Conservation (phyloP, 2,888 invertebrate species). For the Hydroisotoma schaefferi region DNA sequence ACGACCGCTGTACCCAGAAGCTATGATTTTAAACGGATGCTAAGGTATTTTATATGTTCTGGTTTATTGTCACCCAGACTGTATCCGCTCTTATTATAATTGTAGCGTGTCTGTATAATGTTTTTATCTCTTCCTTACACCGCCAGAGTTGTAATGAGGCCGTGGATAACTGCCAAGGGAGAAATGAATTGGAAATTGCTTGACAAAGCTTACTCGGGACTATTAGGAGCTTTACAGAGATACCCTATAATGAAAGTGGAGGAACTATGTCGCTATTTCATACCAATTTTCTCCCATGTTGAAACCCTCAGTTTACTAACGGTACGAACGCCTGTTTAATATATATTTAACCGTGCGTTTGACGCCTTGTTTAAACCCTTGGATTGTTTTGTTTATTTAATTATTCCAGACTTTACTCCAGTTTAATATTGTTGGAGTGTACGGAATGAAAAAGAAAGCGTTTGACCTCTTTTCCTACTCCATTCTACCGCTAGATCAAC, state of each 20-base stretch:
- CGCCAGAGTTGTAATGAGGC: constrained; percentile 28
- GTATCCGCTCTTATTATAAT: neutral
- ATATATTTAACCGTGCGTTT: too few relatives aligned
- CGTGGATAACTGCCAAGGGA: constrained; percentile 28
- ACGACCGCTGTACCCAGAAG: constrained; percentile 1
- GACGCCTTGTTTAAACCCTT: neutral
- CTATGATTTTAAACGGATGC: neutral
- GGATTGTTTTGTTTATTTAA: neutral
- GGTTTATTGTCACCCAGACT: neutral
- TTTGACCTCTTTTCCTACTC: constrained; percentile 2
- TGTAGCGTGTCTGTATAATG: neutral
- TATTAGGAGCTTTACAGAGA: constrained; percentile 27
- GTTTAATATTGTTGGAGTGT: constrained; percentile 1
- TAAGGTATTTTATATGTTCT: neutral
- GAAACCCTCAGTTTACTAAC: constrained; percentile 24
- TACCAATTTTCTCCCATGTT: constrained; percentile 21
- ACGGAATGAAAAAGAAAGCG: constrained; percentile 2
- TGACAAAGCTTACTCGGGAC: constrained; percentile 19
- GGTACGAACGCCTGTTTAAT: constrained; percentile 7
- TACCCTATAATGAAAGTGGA: constrained; percentile 19
- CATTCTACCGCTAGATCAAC: neutral
- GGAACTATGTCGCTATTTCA: constrained; percentile 15
- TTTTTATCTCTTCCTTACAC: neutral
- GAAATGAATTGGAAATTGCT: constrained; percentile 31
- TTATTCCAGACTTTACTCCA: neutral